phyloP scores from a whole-genome alignment of 2,888 invertebrate genomes.

The Pelosia muscerda region DNA sequence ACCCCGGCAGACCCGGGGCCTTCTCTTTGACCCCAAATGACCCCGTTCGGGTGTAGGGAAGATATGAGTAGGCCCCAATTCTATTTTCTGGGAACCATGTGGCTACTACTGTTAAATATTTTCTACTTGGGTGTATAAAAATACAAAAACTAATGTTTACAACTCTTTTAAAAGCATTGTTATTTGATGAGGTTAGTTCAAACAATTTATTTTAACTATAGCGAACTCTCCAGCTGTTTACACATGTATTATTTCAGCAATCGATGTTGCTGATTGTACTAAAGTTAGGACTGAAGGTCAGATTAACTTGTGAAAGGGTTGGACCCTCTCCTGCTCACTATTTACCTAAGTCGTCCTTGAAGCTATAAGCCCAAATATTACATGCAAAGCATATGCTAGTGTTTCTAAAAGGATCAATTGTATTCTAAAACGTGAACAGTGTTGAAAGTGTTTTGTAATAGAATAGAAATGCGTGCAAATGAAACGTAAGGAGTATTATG shows the following conservation, averaged over 20 bases:
- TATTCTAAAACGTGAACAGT: not conserved
- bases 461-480: not conserved
- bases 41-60: too few relatives aligned
- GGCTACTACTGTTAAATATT: too few relatives aligned
- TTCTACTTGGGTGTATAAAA: too few relatives aligned
- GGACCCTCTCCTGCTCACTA: not conserved
- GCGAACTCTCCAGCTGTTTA: not conserved
- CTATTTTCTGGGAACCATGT: too few relatives aligned
- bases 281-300: constrained; percentile 2
- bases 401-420: not conserved
- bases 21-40: too few relatives aligned
- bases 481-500: not conserved
- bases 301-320: constrained; percentile 2
- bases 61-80: too few relatives aligned
- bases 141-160: too few relatives aligned
- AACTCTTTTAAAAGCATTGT: not conserved
- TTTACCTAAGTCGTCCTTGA: not conserved
- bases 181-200: too few relatives aligned
- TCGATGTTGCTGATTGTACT: constrained; percentile 1
- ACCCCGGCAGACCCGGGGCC: too few relatives aligned
- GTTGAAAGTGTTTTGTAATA: not conserved
- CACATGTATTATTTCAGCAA: not conserved
- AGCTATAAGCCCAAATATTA: not conserved
- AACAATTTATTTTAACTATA: not conserved
- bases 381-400: not conserved